A percentile compares a stretch with the other conserved stretches of the same genome.
phyloP scores from a whole-genome alignment of 2,888 invertebrate species.

The Zaprionus lineosus region DNA sequence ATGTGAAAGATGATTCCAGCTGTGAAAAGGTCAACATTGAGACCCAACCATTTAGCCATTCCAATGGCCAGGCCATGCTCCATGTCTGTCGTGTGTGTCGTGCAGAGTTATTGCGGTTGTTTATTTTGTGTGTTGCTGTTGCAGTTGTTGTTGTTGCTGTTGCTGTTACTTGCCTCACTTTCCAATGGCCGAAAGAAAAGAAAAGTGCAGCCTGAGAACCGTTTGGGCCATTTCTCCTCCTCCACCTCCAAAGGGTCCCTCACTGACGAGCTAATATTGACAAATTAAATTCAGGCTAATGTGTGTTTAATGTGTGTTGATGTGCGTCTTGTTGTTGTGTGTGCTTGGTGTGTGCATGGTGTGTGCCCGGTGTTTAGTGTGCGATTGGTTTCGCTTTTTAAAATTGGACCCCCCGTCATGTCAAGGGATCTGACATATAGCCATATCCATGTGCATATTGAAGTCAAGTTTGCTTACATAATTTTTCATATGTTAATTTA shows the following conservation, averaged over 20 bases:
- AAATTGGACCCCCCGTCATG: constrained; percentile 5
- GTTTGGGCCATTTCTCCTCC: constrained; percentile 42
- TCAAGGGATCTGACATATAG: background rate
- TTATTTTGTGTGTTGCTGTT: constrained; percentile 62
- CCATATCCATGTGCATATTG: no score
- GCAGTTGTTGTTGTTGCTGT: constrained; percentile 53
- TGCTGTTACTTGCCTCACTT: constrained; percentile 61
- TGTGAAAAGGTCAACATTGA: constrained; percentile 73
- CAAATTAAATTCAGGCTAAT: constrained; percentile 77
- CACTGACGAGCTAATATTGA: constrained; percentile 65
- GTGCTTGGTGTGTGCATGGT: background rate
- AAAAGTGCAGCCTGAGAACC: constrained; percentile 73
- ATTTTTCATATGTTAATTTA: constrained; percentile 39
- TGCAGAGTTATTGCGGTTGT: constrained; percentile 60
- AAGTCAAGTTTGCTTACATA: constrained; percentile 9
- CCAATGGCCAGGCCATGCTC: constrained; percentile 34
- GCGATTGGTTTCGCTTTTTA: constrained; percentile 30
- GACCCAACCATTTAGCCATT: constrained; percentile 55
- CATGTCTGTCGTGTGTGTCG: constrained; percentile 46
- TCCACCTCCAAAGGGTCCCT: constrained; percentile 9
- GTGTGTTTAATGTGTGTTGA: constrained; percentile 65
- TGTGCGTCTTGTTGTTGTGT: no score
- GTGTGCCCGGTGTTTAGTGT: no score
- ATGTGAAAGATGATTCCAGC: constrained; percentile 74
- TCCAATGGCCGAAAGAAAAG: constrained; percentile 65